Evolutionary conservation across 53 echinoderm and acorn worm species (phyloP), one percentile per base, ranked within the genome.

Genomic region (Hippasteria phrygiana): DNA sequence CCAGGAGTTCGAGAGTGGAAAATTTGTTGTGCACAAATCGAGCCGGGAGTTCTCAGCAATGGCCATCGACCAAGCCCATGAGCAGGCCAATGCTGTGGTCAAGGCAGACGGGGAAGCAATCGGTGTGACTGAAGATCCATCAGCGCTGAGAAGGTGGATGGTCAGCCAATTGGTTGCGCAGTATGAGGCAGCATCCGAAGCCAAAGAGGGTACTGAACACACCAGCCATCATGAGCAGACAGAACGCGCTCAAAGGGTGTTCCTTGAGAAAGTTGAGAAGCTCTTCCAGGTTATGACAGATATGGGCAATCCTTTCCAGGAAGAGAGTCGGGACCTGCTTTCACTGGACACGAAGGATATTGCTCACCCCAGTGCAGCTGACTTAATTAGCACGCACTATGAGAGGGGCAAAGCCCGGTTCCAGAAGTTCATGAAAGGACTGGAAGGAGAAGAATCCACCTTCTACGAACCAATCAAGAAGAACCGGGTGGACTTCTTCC

Each of bases 181-280:
- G n/a, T n/a, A n/a, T n/a, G n/a, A n/a, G 6, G 75, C 93, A 3
- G 93, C 86, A 5, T 89, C 89, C 10, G 85, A 92, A 43, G 79
- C 43, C 35, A 55, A 34, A 63, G 3, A 20, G 20, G 63, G 10
- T 2, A 63, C 63, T 1, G 63, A 1, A 4, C 4, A 50, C 16
- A 4, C 20, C 39, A 4, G 43, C 20, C 28, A 43, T 20, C 83
- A 82, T 64, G 89, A 78, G 38, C 89, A 63, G 54, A 35, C 38
- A 27, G 55, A 12, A 36, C 26, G 32, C 20, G 20, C 16, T 40
- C 89, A 89, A 62, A 34, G 11, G 20, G 32, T 70, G 16, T 79
- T 89, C 33, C 22, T 67, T 32, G 37, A 79, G 29, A 27, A 89
- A 32, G 89, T 89, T 31, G 20, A 66, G 3, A 35, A 54, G 9